Conservation (phyloP, 2,797 vertebrate species). For the Characodon lateralis region DNA sequence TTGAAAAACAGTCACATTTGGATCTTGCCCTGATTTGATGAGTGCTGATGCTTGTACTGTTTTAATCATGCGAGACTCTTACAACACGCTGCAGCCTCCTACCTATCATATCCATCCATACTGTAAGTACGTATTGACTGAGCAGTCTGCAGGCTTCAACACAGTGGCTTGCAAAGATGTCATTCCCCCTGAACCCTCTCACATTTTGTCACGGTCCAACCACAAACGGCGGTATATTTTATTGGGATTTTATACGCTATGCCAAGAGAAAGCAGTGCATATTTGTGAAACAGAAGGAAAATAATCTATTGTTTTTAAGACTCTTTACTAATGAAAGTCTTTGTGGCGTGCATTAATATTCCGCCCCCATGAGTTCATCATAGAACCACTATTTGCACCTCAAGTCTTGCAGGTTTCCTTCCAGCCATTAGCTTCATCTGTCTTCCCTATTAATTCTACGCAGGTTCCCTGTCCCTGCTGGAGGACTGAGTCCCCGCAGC, state of each 20-base stretch:
- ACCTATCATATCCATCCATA: neutral
- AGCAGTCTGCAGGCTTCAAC: neutral
- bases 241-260: neutral
- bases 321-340: neutral
- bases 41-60: neutral
- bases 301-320: neutral
- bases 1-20: neutral
- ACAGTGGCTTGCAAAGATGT: neutral
- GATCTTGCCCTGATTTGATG: neutral
- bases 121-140: slow-evolving; percentile 18
- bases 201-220: neutral
- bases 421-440: too few species aligned
- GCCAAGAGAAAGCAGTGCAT: neutral
- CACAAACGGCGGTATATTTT: neutral
- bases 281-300: neutral
- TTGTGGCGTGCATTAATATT: neutral
- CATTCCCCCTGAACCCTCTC: neutral
- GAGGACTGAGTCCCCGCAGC: too few species aligned
- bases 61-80: neutral
- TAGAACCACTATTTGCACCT: too few species aligned
- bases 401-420: too few species aligned
- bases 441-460: too few species aligned
- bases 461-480: too few species aligned
- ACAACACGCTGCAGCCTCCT: neutral
- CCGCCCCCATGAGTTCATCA: neutral